Base-by-base conservation (phyloP, 1,140 invertebrate species). In the Teleogryllus occipitalis region DNA sequence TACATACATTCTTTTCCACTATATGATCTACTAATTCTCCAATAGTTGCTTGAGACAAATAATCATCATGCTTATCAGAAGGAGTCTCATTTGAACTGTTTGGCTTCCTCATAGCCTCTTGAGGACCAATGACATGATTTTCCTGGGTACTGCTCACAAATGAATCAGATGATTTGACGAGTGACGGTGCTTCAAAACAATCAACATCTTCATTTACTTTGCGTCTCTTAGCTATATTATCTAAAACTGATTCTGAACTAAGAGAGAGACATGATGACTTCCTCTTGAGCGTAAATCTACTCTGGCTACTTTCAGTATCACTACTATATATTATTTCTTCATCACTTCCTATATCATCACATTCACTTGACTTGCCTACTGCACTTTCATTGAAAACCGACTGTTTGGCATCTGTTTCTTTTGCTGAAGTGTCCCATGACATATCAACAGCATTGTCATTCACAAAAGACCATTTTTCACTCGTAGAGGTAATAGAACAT, bases 321-420 rank as follows among this genome's bases (percentile, higher is more conserved):
- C 90, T 91, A 80, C 90, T 90, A 83, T 88, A 91, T 76, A 93
- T 87, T 86, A 89, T 89, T 83, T 93, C 91, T 80, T 86, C 86
- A 77, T 85, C 83, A 14, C 87, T 85, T 27, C 54, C 18, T 14
- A 65, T 65, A 65, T 65, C 54, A 65, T 65, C 54, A 65, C 54
- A 65, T 39, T 47, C 77, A 78, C 15, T 76, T 47, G 78, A 75
- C 1, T 39, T 82, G 39, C 21, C 46, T 7, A 74, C 54, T 27
- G 7, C 18, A 76, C 15, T 46, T n/a, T 46, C 75, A 39, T 18
- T 18, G 8, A 15, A 27, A 18, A 47, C 12, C 8, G 15, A 14
- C 27, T 18, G 8, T 22, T 46, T 10, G 39, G 8, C n/a, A 7
- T 18, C n/a, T 18, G 39, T 22, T 22, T n/a, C n/a, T 22, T 2